A percentile compares a stretch with the other conserved stretches of the same genome.
Conservation (phyloP, 2,888 invertebrate species). For the Lepidochrysops patricia region DNA sequence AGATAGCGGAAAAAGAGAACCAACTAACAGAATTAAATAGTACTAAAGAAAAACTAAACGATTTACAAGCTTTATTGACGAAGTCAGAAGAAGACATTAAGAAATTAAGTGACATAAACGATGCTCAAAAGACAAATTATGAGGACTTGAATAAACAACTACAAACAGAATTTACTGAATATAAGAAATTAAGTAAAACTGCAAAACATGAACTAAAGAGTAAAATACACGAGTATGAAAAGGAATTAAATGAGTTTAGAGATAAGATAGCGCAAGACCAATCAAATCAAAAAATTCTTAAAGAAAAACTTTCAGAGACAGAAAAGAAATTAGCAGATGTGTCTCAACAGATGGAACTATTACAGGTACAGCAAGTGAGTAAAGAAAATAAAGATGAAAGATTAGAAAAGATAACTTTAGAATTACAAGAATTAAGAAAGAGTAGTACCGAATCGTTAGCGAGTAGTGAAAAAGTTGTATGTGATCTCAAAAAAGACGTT, state of each 20-base stretch:
- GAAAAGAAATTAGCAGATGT: slow-evolving; percentile 52
- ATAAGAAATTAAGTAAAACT: slow-evolving; percentile 62
- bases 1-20: slow-evolving; percentile 47
- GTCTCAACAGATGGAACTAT: slow-evolving; percentile 57
- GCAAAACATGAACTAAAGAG: slow-evolving; percentile 67
- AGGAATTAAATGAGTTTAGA: slow-evolving; percentile 51
- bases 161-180: slow-evolving; percentile 56
- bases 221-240: slow-evolving; percentile 73
- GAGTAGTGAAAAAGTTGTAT: slow-evolving; percentile 50
- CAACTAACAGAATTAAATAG: slow-evolving; percentile 46
- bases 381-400: slow-evolving; percentile 55
- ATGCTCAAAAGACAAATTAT: slow-evolving; percentile 63
- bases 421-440: slow-evolving; percentile 56
- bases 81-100: slow-evolving; percentile 66
- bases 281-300: slow-evolving; percentile 51
- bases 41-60: slow-evolving; percentile 51
- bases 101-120: slow-evolving; percentile 58
- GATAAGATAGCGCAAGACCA: slow-evolving; percentile 50
- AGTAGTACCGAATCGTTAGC: slow-evolving; percentile 45
- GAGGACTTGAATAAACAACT: slow-evolving; percentile 64
- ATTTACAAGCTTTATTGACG: slow-evolving; percentile 51
- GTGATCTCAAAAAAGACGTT: slow-evolving; percentile 50
- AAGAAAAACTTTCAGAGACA: slow-evolving; percentile 48
- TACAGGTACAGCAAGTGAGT: slow-evolving; percentile 53
- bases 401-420: slow-evolving; percentile 56